These are phyloP conservation scores for Ahaetulla prasina DNA, from an alignment of 2,113 vertebrate species.

Conservation along the genomic window DNA sequence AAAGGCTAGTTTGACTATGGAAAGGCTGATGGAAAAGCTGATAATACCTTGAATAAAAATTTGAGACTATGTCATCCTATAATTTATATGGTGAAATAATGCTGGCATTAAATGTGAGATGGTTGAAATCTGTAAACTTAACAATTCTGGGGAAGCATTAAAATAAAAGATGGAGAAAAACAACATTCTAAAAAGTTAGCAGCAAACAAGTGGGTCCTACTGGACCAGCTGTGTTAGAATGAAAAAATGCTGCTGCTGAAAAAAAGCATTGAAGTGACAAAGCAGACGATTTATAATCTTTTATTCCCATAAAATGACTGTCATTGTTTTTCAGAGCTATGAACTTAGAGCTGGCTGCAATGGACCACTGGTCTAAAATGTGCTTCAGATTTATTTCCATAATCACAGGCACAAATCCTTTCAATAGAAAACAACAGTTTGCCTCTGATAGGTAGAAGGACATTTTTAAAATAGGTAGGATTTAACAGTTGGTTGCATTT, in stretches of 20 bases:
- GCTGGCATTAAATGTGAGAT: conserved; percentile 3
- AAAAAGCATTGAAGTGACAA: conserved; percentile 53
- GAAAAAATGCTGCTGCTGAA: conserved; percentile 43
- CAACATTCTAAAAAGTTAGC: conserved; percentile 6
- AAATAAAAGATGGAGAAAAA: conserved; percentile 14
- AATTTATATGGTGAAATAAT: conserved; percentile 14
- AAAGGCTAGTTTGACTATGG: background rate
- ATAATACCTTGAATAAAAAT: background rate
- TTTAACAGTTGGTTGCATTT: conserved; percentile 55
- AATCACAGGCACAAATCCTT: conserved; percentile 63
- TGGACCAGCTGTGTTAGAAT: conserved; percentile 33
- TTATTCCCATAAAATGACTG: conserved; percentile 58
- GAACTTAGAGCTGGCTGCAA: conserved; percentile 39
- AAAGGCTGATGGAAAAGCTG: background rate
- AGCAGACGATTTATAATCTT: conserved; percentile 55
- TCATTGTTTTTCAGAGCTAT: conserved; percentile 59
- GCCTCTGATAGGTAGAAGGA: conserved; percentile 47
- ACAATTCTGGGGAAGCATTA: conserved; percentile 37
- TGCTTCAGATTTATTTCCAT: conserved; percentile 61
- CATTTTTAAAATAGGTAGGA: conserved; percentile 56
- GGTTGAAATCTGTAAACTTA: conserved; percentile 15
- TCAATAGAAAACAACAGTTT: conserved; percentile 53
- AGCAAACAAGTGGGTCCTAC: conserved; percentile 33
- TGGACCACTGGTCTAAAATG: conserved; percentile 58
- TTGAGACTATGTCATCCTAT: background rate